These are phyloP conservation scores for Eubucco bourcierii DNA, from an alignment of 2,113 vertebrate genomes.

Conservation along the genomic window DNA sequence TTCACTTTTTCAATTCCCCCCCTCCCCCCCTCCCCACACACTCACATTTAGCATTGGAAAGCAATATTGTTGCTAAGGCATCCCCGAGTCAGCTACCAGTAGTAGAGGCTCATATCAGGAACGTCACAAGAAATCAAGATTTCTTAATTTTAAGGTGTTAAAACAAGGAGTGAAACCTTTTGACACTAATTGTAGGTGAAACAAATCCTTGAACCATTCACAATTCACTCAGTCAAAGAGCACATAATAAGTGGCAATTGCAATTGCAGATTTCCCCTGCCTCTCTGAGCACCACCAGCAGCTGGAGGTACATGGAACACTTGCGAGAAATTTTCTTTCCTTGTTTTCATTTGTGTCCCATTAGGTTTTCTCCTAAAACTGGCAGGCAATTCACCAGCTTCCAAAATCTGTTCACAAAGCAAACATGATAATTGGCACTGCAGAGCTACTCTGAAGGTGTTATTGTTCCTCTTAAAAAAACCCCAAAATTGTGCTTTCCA, in stretches of 20 bases:
- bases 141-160: background rate
- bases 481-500: background rate
- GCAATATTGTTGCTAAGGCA: background rate
- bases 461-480: background rate
- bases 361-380: background rate
- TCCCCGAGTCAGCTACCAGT: background rate
- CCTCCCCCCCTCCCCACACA: too few relatives aligned
- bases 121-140: background rate
- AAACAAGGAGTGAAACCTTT: background rate
- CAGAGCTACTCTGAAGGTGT: background rate
- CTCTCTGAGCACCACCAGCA: background rate
- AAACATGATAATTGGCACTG: background rate
- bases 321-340: background rate
- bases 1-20: background rate
- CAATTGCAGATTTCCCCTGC: background rate
- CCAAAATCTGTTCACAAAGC: background rate
- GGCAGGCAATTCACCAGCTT: background rate
- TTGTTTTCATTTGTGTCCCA: background rate
- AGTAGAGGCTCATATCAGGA: background rate
- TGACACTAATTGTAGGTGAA: background rate
- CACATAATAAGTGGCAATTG: background rate
- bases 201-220: background rate
- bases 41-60: background rate
- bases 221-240: background rate
- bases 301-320: background rate